Conservation (phyloP, 2,888 invertebrate species). For the Melipona bicolor region DNA sequence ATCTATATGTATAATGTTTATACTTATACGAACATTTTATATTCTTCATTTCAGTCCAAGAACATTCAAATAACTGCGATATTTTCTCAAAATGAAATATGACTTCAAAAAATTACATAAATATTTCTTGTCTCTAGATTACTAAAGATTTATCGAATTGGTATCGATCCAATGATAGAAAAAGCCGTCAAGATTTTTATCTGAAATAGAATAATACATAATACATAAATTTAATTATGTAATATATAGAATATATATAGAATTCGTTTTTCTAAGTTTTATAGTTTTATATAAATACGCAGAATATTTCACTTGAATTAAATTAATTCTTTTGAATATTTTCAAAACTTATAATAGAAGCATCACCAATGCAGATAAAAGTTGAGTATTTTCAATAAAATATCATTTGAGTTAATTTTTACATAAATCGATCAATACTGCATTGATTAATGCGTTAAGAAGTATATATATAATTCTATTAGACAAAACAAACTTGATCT, state of each 20-base stretch:
- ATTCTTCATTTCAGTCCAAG: slow-evolving; percentile 32
- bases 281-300: neutral
- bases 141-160: slow-evolving; percentile 7
- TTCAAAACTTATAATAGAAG: neutral
- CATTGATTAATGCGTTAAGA: neutral
- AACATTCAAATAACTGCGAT: slow-evolving; percentile 5
- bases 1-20: neutral
- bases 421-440: neutral
- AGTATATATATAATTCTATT: neutral
- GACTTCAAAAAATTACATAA: slow-evolving; percentile 18
- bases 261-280: slow-evolving; percentile 19
- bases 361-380: neutral
- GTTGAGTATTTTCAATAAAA: neutral
- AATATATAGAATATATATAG: slow-evolving; percentile 41
- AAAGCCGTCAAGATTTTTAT: slow-evolving; percentile 3
- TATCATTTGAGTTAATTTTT: neutral
- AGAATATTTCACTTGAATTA: neutral
- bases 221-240: slow-evolving; percentile 47
- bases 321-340: neutral
- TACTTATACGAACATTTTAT: neutral
- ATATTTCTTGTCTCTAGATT: slow-evolving; percentile 25
- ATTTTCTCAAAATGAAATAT: slow-evolving; percentile 18
- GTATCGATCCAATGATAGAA: neutral
- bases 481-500: neutral
- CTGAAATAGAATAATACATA: slow-evolving; percentile 35